A percentile compares a stretch with the other conserved stretches of the same genome.
Conservation (phyloP, 1,140 invertebrate genomes). For the Hermetia illucens region DNA sequence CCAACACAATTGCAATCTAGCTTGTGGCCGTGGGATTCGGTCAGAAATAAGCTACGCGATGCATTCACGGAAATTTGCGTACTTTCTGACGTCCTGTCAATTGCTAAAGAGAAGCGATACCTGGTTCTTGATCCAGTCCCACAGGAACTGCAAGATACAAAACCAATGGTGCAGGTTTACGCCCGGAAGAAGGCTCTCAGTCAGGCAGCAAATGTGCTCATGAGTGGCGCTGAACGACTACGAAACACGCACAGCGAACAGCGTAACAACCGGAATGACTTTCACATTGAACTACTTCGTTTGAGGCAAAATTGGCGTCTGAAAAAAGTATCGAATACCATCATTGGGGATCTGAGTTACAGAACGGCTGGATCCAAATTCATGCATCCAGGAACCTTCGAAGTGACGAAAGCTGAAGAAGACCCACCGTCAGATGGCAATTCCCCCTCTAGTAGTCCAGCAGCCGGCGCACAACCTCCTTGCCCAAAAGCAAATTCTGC, state of each 20-base stretch:
- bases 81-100: slow-evolving; percentile 77
- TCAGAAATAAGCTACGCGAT: slow-evolving; percentile 72
- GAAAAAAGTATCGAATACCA: slow-evolving; percentile 89
- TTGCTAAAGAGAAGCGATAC: slow-evolving; percentile 87
- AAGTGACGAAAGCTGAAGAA: slow-evolving; percentile 88
- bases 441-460: slow-evolving; percentile 22
- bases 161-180: slow-evolving; percentile 76
- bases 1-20: slow-evolving; percentile 62
- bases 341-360: slow-evolving; percentile 93
- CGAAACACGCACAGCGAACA: slow-evolving; percentile 66
- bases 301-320: slow-evolving; percentile 88
- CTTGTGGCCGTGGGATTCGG: slow-evolving; percentile 89
- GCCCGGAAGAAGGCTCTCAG: slow-evolving; percentile 84
- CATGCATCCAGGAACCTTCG: slow-evolving; percentile 86
- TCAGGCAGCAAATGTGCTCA: slow-evolving; percentile 66
- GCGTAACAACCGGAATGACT: slow-evolving; percentile 64
- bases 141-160: slow-evolving; percentile 67
- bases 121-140: slow-evolving; percentile 87
- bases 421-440: slow-evolving; percentile 46
- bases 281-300: slow-evolving; percentile 81
- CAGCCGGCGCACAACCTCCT: slow-evolving; percentile 25
- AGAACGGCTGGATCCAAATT: slow-evolving; percentile 86
- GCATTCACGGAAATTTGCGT: slow-evolving; percentile 87
- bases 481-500: slow-evolving; percentile 54
- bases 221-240: slow-evolving; percentile 74